Evolutionary conservation across 1,140 invertebrate genomes (phyloP), one percentile per base, ranked within the genome.

Genomic region (Drosophila obscura): DNA sequence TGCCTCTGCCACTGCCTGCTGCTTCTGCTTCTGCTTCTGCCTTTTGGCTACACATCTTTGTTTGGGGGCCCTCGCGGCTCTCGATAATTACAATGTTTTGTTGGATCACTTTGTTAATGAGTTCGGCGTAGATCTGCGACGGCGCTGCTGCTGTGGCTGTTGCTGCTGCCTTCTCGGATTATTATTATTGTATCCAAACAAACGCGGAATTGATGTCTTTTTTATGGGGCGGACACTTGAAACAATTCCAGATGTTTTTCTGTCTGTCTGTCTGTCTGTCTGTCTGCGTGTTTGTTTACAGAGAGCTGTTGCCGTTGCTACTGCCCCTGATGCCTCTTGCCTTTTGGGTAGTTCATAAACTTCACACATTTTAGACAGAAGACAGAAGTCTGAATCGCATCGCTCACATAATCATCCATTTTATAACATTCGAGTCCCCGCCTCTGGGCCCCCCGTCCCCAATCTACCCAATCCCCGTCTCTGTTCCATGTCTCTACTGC

Each of bases 21-120:
- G 3, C 41, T 57, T 45, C 31, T 39, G 2, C 16, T 22, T n/a
- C 41, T 56, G 39, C 16, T 28, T 15, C 62, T 44, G 66, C 44
- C 57, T 31, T 28, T 28, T 28, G 55, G 28, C 28, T 28, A 35
- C 35, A 39, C 52, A 53, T 31, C 19, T 66, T 57, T 48, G 9
- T 43, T 13, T 19, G 19, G 19, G 51, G 35, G 15, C 26, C 48
- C 46, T 59, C 50, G 24, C 15, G 31, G 31, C 35, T 39, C 28
- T 45, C 58, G 74, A 88, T 88, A 87, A 87, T 87, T 87, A 87
- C 83, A 87, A 81, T 81, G 51, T 87, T 85, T 87, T 87, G 82
- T 87, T 87, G 83, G 81, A 87, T 87, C 82, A 87, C 85, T 87
- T 87, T 87, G 82, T 88, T 87, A 87, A 87, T 87, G 83, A 87